These are phyloP conservation scores for Suncus etruscus DNA, from an alignment of 2,113 vertebrate species.

Conservation along the genomic window DNA sequence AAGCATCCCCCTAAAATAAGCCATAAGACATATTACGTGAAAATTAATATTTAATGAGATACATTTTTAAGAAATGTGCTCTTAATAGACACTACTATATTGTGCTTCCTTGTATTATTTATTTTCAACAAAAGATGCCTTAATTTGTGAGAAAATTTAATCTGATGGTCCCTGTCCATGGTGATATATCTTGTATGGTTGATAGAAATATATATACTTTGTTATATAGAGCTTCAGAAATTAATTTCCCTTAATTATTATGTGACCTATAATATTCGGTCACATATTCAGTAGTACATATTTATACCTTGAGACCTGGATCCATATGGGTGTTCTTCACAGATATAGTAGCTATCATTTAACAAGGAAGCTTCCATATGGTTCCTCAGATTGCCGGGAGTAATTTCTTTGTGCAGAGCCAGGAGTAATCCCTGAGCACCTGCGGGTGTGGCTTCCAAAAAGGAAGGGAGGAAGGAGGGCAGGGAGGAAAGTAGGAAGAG, in stretches of 20 bases:
- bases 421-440: no score
- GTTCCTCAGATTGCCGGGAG: no score
- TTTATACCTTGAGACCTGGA: not conserved
- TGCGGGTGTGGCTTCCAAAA: no score
- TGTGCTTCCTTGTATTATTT: not conserved
- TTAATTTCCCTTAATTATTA: not conserved
- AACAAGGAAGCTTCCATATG: not conserved
- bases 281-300: not conserved
- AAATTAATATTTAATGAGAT: not conserved
- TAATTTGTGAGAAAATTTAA: not conserved
- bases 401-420: no score
- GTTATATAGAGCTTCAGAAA: not conserved
- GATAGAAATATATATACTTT: not conserved
- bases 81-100: not conserved
- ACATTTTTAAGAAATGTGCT: not conserved
- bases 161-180: not conserved
- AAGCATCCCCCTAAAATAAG: not conserved
- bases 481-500: no score
- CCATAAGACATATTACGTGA: not conserved
- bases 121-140: not conserved
- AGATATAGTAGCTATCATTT: conserved; percentile 22
- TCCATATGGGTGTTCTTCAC: not conserved
- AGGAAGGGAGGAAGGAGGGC: no score
- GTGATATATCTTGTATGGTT: not conserved
- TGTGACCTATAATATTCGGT: not conserved